A percentile compares a stretch with the other conserved stretches of the same genome.
Evolutionary conservation across 1,140 invertebrate genomes (phyloP).

Genomic region (Calycopis cecrops): DNA sequence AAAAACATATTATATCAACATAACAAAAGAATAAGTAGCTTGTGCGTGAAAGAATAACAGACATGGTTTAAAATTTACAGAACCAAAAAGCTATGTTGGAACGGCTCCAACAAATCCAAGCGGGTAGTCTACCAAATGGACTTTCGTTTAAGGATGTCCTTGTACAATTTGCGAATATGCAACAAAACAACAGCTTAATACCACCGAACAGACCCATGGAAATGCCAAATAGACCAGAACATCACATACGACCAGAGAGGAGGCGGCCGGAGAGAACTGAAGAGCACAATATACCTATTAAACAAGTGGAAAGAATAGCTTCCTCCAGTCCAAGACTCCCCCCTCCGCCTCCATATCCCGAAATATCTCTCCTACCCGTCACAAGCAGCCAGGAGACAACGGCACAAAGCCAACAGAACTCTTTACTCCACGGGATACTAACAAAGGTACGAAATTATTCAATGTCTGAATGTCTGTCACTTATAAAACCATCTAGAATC

Average conservation of each 20-base stretch:
- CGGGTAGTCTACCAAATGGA: conserved; percentile 53
- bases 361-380: conserved; percentile 85
- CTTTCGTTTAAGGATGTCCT: conserved; percentile 85
- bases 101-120: conserved; percentile 59
- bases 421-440: conserved; percentile 84
- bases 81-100: conserved; percentile 68
- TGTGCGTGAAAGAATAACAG: no score
- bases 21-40: no score
- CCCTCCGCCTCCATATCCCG: conserved; percentile 83
- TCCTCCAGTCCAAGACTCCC: conserved; percentile 57
- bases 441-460: conserved; percentile 76
- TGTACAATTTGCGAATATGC: conserved; percentile 84
- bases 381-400: conserved; percentile 52
- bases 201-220: conserved; percentile 41
- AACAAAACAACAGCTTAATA: conserved; percentile 47
- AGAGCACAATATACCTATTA: conserved; percentile 38
- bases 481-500: neutral
- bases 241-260: conserved; percentile 40
- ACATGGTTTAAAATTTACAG: conserved; percentile 31
- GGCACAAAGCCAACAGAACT: conserved; percentile 73
- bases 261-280: conserved; percentile 40
- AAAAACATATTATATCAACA: no score
- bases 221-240: conserved; percentile 43
- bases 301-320: conserved; percentile 45
- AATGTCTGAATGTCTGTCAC: conserved; percentile 2